Conservation (phyloP, 2,888 invertebrate genomes). For the Meiosimyza decipiens region DNA sequence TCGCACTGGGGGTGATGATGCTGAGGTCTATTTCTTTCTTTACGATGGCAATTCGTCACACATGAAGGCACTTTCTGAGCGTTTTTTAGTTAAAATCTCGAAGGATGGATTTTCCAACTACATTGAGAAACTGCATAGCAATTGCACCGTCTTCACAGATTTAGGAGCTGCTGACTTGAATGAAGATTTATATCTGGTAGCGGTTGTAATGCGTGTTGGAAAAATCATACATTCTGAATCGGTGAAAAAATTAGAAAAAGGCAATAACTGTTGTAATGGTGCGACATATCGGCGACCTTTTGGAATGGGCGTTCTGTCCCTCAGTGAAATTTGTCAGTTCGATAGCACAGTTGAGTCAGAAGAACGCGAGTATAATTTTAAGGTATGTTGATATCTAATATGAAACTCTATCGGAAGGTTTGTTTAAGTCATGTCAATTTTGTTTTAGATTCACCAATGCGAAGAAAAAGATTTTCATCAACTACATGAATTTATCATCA, state of each 20-base stretch:
- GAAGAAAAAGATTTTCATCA: slow-evolving; percentile 93
- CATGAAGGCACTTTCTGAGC: slow-evolving; percentile 84
- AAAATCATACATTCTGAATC: slow-evolving; percentile 74
- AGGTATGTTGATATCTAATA: too few species aligned
- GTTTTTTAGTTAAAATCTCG: slow-evolving; percentile 88
- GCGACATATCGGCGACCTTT: slow-evolving; percentile 79
- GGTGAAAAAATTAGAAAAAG: slow-evolving; percentile 64
- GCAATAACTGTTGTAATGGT: slow-evolving; percentile 46
- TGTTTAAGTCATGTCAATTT: too few species aligned
- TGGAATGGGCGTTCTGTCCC: slow-evolving; percentile 85
- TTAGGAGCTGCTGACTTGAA: slow-evolving; percentile 84
- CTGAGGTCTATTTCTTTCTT: slow-evolving; percentile 87
- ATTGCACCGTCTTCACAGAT: slow-evolving; percentile 88
- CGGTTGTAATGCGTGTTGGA: slow-evolving; percentile 90
- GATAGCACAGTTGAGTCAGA: slow-evolving; percentile 68
- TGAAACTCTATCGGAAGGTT: too few species aligned
- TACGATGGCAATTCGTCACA: slow-evolving; percentile 79
- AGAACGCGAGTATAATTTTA: slow-evolving; percentile 83
- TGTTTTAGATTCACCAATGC: slow-evolving; percentile 84
- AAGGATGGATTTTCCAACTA: slow-evolving; percentile 92
- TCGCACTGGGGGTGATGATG: slow-evolving; percentile 88
- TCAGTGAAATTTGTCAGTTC: slow-evolving; percentile 76
- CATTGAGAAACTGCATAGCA: slow-evolving; percentile 86
- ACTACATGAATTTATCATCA: slow-evolving; percentile 88
- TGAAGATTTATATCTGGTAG: slow-evolving; percentile 87